A percentile compares a stretch with the other conserved stretches of the same genome.
phyloP scores from a whole-genome alignment of 2,113 vertebrate species.

The Gasterosteus nipponicus region DNA sequence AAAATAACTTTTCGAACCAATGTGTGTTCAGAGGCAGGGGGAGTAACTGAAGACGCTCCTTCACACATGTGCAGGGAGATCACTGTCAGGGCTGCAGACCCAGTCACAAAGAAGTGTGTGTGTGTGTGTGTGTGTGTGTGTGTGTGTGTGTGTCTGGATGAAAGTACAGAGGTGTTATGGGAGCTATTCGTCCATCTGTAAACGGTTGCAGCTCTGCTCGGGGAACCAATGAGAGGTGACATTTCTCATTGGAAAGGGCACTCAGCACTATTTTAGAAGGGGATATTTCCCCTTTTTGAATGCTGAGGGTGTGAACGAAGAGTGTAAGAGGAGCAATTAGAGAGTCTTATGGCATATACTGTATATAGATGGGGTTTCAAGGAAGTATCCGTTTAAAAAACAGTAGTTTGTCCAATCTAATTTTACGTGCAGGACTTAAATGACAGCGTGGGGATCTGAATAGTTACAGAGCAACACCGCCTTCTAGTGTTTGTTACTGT shows the following conservation, averaged over 20 bases:
- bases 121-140: constrained; percentile 42
- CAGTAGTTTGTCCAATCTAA: constrained; percentile 14
- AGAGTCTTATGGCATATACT: background rate
- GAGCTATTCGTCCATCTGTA: constrained; percentile 36
- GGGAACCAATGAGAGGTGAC: constrained; percentile 29
- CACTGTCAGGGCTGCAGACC: constrained; percentile 84
- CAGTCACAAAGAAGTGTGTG: constrained; percentile 48
- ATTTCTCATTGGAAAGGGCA: constrained; percentile 27
- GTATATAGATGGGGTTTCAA: constrained; percentile 8
- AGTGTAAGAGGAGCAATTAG: constrained; percentile 18
- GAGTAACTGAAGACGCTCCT: constrained; percentile 84
- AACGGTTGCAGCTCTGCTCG: constrained; percentile 50
- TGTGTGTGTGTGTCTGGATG: constrained; percentile 41
- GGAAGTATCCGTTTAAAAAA: constrained; percentile 25
- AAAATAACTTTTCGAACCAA: constrained; percentile 82
- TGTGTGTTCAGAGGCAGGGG: constrained; percentile 68
- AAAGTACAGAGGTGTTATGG: constrained; percentile 13
- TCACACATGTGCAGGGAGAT: constrained; percentile 84
- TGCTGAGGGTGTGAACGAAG: constrained; percentile 12
- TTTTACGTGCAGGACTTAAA: background rate
- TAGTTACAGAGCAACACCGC: constrained; percentile 36
- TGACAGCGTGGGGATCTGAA: background rate
- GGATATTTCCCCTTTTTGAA: constrained; percentile 13
- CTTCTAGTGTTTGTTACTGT: constrained; percentile 50
- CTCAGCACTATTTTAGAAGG: constrained; percentile 15